Evolutionary conservation across 2,797 vertebrate species (phyloP), one percentile per base, ranked within the genome.

Genomic region (Pelobates cultripes): DNA sequence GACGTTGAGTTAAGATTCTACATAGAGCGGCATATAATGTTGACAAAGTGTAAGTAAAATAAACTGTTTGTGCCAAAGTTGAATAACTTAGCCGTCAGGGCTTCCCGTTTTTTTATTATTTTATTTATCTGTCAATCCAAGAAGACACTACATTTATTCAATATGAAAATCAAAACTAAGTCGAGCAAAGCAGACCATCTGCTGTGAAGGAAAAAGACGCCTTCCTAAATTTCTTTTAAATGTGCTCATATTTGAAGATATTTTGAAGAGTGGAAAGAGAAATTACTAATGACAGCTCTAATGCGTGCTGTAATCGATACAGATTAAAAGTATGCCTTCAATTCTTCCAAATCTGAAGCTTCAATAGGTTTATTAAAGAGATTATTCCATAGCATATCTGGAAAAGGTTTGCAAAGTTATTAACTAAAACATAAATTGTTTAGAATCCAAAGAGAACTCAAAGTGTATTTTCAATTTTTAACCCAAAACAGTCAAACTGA

Each of bases 221-320:
- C 64, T 72, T 1, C 12, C 7, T 28, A 63, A 71, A 70, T 84
- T 77, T 75, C 77, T 79, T 79, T 79, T 47, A 84, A 76, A 84
- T 79, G 15, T 55, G 64, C 64, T 57, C 12, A 45, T 42, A 73
- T 78, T 75, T 81, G 79, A 77, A 51, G 40, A 17, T 70, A n/a
- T 70, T 60, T 40, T 77, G 63, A 70, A 44, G 43, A 51, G 47
- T 6, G 47, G 10, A 51, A 51, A 51, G 47, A 10, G 47, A 51
- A 51, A 6, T 51, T 2, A 6, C 5, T 51, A 51, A 51, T 10
- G 10, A 51, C 10, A 10, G 5, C 5, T 51, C 47, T 51, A 51
- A 51, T 28, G 28, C 28, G 1, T 28, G 28, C 28, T 28, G 28
- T 28, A 1, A 28, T 28, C 28, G 28, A 28, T 28, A 28, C 28